These are phyloP conservation scores for Heliornis fulica DNA, from an alignment of 2,113 vertebrate genomes.

Conservation along the genomic window DNA sequence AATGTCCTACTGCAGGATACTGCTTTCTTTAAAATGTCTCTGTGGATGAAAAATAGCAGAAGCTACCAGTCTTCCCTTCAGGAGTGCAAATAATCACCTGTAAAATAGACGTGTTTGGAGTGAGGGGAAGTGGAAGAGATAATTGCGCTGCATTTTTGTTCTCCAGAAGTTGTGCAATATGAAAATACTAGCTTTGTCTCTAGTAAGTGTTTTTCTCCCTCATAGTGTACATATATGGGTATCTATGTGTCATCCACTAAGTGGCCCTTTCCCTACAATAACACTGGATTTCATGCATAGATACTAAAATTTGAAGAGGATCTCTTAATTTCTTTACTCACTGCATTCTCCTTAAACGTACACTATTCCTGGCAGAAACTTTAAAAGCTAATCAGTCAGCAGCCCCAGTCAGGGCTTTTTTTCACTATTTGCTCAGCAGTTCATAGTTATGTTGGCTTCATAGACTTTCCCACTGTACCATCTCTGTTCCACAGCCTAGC, in stretches of 20 bases:
- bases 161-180: not conserved
- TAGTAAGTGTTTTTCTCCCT: no score
- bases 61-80: not conserved
- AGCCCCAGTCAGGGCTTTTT: constrained; percentile 16
- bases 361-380: constrained; percentile 46
- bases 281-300: not conserved
- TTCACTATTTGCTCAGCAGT: constrained; percentile 43
- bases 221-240: not conserved
- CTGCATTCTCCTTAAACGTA: constrained; percentile 13
- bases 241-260: not conserved
- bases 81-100: not conserved
- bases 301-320: not conserved
- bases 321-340: not conserved
- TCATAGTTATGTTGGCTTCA: constrained; percentile 17
- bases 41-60: not conserved
- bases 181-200: not conserved
- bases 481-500: constrained; percentile 58
- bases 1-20: not conserved
- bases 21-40: not conserved
- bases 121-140: not conserved
- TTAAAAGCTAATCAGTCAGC: constrained; percentile 31
- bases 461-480: constrained; percentile 34
- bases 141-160: not conserved
- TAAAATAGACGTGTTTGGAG: not conserved
- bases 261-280: not conserved